These are phyloP conservation scores for Ammospiza maritima DNA, from an alignment of 2,797 vertebrate genomes.

Conservation along the genomic window DNA sequence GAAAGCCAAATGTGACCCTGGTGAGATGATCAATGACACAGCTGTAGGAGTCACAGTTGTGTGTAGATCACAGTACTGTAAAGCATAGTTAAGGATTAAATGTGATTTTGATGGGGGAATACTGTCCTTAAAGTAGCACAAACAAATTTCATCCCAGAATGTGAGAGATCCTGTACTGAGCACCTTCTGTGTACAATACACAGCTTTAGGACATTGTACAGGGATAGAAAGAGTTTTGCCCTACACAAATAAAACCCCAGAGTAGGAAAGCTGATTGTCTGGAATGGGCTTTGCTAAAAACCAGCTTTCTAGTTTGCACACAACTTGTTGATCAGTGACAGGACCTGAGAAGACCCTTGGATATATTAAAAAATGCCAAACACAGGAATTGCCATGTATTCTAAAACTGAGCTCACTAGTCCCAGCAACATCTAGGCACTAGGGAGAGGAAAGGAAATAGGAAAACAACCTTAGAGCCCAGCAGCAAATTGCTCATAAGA, in stretches of 20 bases:
- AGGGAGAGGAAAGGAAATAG: not conserved
- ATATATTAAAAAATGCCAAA: not conserved
- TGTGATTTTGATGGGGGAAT: not conserved
- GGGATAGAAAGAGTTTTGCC: not conserved
- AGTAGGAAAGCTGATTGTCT: not conserved
- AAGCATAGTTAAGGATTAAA: not conserved
- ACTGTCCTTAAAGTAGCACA: not conserved
- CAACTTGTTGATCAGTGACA: not conserved
- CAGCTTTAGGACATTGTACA: not conserved
- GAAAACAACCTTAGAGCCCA: not conserved
- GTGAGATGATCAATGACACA: not conserved
- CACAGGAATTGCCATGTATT: not conserved
- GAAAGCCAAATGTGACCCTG: slow-evolving; percentile 13
- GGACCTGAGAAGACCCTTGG: not conserved
- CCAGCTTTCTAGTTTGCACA: not conserved
- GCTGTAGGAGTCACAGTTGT: not conserved
- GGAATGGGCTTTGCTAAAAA: not conserved
- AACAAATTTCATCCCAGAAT: not conserved
- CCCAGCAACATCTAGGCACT: not conserved
- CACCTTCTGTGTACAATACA: not conserved
- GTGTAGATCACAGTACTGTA: not conserved
- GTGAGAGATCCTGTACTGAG: not conserved
- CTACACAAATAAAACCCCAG: not conserved
- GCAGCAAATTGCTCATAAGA: not conserved
- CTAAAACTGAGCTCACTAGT: not conserved